Evolutionary conservation across 2,113 vertebrate genomes (phyloP).

Genomic region (Delphinapterus leucas): DNA sequence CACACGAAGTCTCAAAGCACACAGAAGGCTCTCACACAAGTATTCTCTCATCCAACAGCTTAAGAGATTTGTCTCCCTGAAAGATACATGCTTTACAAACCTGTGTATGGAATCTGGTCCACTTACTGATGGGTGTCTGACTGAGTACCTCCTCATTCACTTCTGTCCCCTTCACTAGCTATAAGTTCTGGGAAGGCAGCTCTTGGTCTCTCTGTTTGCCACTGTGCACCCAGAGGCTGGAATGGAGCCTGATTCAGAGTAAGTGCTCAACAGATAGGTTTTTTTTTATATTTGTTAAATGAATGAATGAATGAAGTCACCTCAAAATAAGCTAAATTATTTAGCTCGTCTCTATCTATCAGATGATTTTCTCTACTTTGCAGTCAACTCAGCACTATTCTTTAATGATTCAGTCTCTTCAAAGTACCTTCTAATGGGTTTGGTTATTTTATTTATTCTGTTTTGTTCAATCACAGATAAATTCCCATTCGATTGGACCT

Average conservation of each 20-base stretch:
- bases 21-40: background rate
- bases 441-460: slow-evolving; percentile 63
- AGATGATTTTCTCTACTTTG: slow-evolving; percentile 29
- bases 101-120: background rate
- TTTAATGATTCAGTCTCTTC: slow-evolving; percentile 45
- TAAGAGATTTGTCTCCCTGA: background rate
- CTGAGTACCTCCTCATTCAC: background rate
- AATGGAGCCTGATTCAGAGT: background rate
- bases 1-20: background rate
- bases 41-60: background rate
- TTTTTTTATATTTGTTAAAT: background rate
- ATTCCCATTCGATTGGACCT: slow-evolving; percentile 36
- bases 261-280: background rate
- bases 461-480: slow-evolving; percentile 48
- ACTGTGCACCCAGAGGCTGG: background rate
- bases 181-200: background rate
- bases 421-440: slow-evolving; percentile 60
- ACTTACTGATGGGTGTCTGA: background rate
- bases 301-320: slow-evolving; percentile 17
- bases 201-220: background rate
- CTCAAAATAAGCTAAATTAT: slow-evolving; percentile 55
- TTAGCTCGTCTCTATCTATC: background rate
- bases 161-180: background rate
- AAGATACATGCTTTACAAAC: background rate
- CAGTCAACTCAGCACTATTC: slow-evolving; percentile 49